These are phyloP conservation scores for Delichon dasypus DNA, from an alignment of 2,797 vertebrate genomes.

Conservation along the genomic window DNA sequence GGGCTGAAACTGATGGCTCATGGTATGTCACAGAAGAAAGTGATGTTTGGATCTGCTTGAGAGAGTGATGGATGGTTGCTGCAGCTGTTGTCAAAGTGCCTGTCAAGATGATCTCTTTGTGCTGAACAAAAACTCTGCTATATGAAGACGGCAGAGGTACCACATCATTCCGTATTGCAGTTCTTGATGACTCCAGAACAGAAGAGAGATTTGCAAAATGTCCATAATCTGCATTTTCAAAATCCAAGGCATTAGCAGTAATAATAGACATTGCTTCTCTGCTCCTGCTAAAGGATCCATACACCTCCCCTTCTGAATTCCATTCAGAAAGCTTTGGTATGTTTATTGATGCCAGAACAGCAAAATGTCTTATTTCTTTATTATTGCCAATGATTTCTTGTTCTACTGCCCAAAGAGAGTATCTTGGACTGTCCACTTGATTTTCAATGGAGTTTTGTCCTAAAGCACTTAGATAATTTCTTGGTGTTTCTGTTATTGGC, in stretches of 20 bases:
- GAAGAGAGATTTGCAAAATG: not conserved
- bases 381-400: not conserved
- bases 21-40: not conserved
- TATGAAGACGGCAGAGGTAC: not conserved
- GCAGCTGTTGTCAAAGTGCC: not conserved
- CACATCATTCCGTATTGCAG: not conserved
- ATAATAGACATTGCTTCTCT: not conserved
- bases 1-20: not conserved
- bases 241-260: not conserved
- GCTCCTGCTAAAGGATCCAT: not conserved
- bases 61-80: not conserved
- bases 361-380: not conserved
- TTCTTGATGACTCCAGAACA: not conserved
- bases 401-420: not conserved
- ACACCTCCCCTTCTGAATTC: not conserved
- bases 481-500: not conserved
- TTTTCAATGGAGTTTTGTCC: not conserved
- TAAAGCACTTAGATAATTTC: not conserved
- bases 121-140: not conserved
- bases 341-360: not conserved
- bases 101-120: not conserved
- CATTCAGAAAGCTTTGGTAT: not conserved
- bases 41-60: not conserved
- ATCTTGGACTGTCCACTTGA: not conserved
- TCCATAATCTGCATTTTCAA: slow-evolving; percentile 17